Percentiles rank a stretch among this genome's conserved stretches.
These are phyloP conservation scores for Ptyas mucosa DNA, from an alignment of 2,113 vertebrate species.

Conservation along the genomic window DNA sequence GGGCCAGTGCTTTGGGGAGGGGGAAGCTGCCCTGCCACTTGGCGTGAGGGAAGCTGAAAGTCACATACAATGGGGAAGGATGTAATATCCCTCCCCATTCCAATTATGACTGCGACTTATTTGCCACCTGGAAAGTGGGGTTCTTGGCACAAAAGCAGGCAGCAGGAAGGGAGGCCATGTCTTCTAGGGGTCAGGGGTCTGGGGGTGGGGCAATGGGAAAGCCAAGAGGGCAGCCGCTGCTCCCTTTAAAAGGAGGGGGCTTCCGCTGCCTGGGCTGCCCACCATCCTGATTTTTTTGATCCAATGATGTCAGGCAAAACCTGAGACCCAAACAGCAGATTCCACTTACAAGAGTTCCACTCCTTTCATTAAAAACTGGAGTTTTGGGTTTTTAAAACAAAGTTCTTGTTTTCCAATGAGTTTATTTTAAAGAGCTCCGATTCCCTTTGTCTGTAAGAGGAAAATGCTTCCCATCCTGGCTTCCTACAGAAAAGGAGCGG, in stretches of 20 bases:
- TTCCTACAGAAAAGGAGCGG: not conserved
- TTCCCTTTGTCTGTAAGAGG: not conserved
- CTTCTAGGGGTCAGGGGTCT: not conserved
- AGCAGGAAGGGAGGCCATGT: not conserved
- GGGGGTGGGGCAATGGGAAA: not conserved
- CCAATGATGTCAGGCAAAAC: not conserved
- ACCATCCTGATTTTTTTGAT: not conserved
- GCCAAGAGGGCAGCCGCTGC: not conserved
- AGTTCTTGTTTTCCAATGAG: not conserved
- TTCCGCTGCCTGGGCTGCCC: not conserved
- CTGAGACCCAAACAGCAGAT: no score
- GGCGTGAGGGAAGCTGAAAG: not conserved
- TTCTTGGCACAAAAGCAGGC: not conserved
- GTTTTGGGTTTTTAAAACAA: not conserved
- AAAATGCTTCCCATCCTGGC: no score
- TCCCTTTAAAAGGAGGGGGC: not conserved
- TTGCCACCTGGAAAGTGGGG: no score
- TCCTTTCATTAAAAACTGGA: not conserved
- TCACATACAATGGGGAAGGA: not conserved
- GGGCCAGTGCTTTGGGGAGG: not conserved
- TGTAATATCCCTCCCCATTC: no score
- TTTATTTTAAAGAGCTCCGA: no score
- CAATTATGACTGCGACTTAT: fast-evolving
- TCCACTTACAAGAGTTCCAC: not conserved
- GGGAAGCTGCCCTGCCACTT: not conserved